These are phyloP conservation scores for Neodiprion virginianus DNA, from an alignment of 1,140 invertebrate species.

Conservation along the genomic window DNA sequence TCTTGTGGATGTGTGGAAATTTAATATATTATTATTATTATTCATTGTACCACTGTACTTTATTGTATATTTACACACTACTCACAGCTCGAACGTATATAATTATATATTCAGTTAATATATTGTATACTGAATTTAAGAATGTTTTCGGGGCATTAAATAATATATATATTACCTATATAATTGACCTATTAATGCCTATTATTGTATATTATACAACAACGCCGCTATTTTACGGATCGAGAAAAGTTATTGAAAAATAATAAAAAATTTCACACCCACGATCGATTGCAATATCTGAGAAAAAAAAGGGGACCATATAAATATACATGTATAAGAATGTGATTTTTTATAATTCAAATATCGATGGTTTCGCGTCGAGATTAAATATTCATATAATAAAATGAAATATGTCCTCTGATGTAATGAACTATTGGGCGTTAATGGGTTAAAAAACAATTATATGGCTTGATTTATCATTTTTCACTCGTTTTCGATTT, in stretches of 20 bases:
- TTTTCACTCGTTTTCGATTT: neutral
- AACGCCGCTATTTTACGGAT: too few species aligned
- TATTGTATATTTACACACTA: slow-evolving; percentile 63
- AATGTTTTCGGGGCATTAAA: neutral
- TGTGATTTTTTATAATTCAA: neutral
- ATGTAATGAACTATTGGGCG: neutral
- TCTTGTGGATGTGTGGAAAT: slow-evolving; percentile 61
- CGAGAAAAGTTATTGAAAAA: too few species aligned
- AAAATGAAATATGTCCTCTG: too few species aligned
- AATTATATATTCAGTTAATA: slow-evolving; percentile 31
- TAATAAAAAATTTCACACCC: too few species aligned
- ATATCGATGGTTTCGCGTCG: neutral
- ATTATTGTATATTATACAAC: neutral
- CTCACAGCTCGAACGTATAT: slow-evolving; percentile 54
- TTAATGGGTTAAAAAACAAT: slow-evolving; percentile 1
- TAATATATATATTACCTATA: neutral
- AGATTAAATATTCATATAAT: neutral
- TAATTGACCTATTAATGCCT: slow-evolving; percentile 7
- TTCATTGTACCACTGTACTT: slow-evolving; percentile 59
- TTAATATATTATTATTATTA: slow-evolving; percentile 40
- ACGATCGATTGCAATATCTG: neutral
- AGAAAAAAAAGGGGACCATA: neutral
- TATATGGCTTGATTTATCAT: slow-evolving; percentile 1
- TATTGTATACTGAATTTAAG: slow-evolving; percentile 36
- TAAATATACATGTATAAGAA: neutral